Conservation (phyloP, 2,888 invertebrate species). For the Homarus gammarus region DNA sequence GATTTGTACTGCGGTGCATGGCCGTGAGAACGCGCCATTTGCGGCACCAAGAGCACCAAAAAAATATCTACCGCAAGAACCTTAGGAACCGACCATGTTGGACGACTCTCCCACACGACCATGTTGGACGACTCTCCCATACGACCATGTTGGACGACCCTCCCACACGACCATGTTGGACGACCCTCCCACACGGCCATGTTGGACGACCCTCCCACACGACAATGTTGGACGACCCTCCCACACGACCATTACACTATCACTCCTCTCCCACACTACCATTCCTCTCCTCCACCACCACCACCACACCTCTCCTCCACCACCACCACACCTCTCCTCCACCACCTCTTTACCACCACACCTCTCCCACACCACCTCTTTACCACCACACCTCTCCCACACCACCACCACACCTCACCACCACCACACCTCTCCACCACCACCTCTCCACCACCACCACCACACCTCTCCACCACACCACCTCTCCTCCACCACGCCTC, state of each 20-base stretch:
- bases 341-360: neutral
- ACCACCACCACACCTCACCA: neutral
- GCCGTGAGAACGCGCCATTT: constrained; percentile 40
- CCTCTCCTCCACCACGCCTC: too few species aligned
- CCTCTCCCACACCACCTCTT: too few species aligned
- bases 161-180: too few species aligned
- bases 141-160: too few species aligned
- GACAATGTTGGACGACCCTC: too few species aligned
- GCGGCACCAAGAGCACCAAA: neutral
- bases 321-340: neutral
- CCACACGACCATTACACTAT: neutral
- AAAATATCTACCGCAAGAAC: constrained; percentile 29
- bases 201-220: too few species aligned
- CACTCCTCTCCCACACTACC: too few species aligned
- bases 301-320: constrained; percentile 9
- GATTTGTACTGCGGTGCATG: constrained; percentile 37
- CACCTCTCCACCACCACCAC: neutral
- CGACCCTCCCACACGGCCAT: too few species aligned
- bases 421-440: neutral
- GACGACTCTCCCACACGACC: too few species aligned
- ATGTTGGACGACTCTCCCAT: too few species aligned
- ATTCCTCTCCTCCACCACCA: too few species aligned
- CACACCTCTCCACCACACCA: neutral
- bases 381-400: constrained; percentile 8
- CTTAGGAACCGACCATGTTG: too few species aligned